Evolutionary conservation across 2,797 vertebrate genomes (phyloP), one percentile per base, ranked within the genome.

Genomic region (Lerista edwardsae): DNA sequence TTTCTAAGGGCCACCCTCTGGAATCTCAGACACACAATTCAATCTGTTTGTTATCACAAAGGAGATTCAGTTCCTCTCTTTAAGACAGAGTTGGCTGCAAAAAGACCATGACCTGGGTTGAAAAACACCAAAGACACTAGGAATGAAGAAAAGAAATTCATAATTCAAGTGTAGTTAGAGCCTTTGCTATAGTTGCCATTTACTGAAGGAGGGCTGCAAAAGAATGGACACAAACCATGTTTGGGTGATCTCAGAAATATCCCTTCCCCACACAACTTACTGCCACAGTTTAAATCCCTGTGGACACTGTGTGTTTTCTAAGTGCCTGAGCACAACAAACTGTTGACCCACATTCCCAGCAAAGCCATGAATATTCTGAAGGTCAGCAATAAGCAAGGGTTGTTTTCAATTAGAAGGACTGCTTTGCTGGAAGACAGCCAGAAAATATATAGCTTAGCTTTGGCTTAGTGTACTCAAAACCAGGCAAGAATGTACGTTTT

Each of bases 321-420:
- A 88, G 59, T 44, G 77, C 27, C 75, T 82, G 29, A 88, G 69
- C 80, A 75, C 88, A 82, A 90, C 72, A 87, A 84, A 86, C 21
- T 1, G 14, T 34, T 89, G 85, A 83, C 91, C 87, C 55, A 21
- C 0, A 29, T 69, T 85, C 82, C 85, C 90, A 91, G 88, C 79
- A 89, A 93, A 93, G 74, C 83, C 69, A 87, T 19, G 39, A 90
- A 76, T 80, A 88, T 83, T 91, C 86, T 88, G 89, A 78, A 93
- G 91, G 88, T 85, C 93, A 94, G 90, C 92, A 85, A 89, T n/a
- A 86, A 93, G 84, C 75, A 84, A 25, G 23, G 80, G 89, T 88
- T 89, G 83, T 86, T 91, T 93, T 88, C 92, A 94, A 87, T 88
- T 82, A 90, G 77, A 94, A 92, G 92, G 90, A 85, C 80, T 84